A percentile compares a stretch with the other conserved stretches of the same genome.
Conservation (phyloP, 1,140 invertebrate genomes). For the Hormaphis cornu region DNA sequence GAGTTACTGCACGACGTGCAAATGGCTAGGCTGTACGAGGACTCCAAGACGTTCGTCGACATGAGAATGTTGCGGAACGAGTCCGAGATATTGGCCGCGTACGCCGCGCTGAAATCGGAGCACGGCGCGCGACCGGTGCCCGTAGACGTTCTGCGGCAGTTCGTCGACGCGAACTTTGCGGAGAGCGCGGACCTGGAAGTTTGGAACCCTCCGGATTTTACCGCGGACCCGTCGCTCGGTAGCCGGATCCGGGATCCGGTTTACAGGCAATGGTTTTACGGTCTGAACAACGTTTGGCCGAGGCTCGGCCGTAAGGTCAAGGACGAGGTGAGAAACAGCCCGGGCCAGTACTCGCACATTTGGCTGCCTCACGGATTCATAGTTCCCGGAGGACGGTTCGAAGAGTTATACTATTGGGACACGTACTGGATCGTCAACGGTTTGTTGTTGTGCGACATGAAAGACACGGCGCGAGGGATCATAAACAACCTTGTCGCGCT, state of each 20-base stretch:
- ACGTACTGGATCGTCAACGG: conserved; percentile 74
- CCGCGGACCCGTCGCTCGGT: neutral
- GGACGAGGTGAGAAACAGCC: neutral
- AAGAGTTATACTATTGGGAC: conserved; percentile 86
- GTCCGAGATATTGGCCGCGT: conserved; percentile 10
- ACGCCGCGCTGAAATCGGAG: conserved; percentile 24
- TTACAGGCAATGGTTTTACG: neutral
- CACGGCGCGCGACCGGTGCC: conserved; percentile 37
- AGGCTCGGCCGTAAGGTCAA: neutral
- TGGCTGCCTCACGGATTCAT: conserved; percentile 57
- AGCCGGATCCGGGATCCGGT: neutral
- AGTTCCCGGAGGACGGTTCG: conserved; percentile 79
- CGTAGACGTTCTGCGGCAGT: conserved; percentile 41
- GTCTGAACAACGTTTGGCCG: neutral
- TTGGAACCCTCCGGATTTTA: neutral
- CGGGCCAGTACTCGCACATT: neutral
- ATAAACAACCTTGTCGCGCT: conserved; percentile 63
- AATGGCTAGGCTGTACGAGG: conserved; percentile 59
- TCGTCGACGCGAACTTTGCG: conserved; percentile 45
- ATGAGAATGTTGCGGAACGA: conserved; percentile 64
- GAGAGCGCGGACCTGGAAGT: conserved; percentile 41
- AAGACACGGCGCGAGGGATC: conserved; percentile 61
- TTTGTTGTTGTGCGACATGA: conserved; percentile 64
- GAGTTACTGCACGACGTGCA: conserved; percentile 70
- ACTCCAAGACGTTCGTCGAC: conserved; percentile 91